These are phyloP conservation scores for Cryptotermes secundus DNA, from an alignment of 1,140 invertebrate species.

Conservation along the genomic window DNA sequence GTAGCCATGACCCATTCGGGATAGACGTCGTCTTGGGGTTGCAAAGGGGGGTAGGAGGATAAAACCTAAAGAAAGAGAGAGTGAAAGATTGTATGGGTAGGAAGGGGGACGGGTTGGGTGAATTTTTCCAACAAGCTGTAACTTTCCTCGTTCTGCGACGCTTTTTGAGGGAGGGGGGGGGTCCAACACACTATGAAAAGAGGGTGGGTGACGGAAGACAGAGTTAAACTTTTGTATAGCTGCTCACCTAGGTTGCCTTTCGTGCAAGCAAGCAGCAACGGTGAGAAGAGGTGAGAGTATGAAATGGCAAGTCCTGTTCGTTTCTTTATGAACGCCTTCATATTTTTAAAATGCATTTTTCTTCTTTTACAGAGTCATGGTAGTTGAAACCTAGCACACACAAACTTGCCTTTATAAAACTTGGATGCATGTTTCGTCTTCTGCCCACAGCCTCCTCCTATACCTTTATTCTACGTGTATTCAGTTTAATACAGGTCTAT, in stretches of 20 bases:
- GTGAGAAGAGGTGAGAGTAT: not conserved
- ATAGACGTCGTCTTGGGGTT: not conserved
- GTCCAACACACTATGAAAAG: constrained; percentile 9
- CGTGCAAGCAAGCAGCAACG: not conserved
- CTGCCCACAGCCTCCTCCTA: no score
- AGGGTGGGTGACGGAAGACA: not conserved
- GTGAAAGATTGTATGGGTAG: not conserved
- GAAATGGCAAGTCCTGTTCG: not conserved
- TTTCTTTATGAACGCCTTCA: not conserved
- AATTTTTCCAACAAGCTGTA: not conserved
- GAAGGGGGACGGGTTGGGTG: not conserved
- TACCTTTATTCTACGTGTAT: no score
- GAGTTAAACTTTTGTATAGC: not conserved
- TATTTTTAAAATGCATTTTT: not conserved
- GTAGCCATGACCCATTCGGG: not conserved
- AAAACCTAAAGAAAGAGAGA: not conserved
- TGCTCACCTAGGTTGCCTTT: not conserved
- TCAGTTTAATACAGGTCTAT: no score
- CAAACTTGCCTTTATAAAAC: not conserved
- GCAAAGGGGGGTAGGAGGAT: not conserved
- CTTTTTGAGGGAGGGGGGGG: not conserved
- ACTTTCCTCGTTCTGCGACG: not conserved
- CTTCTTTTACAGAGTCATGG: not conserved
- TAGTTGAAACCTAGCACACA: not conserved
- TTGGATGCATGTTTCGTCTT: not conserved